These are phyloP conservation scores for Fissipunctia ypsillon DNA, from an alignment of 2,888 invertebrate species.

Conservation along the genomic window DNA sequence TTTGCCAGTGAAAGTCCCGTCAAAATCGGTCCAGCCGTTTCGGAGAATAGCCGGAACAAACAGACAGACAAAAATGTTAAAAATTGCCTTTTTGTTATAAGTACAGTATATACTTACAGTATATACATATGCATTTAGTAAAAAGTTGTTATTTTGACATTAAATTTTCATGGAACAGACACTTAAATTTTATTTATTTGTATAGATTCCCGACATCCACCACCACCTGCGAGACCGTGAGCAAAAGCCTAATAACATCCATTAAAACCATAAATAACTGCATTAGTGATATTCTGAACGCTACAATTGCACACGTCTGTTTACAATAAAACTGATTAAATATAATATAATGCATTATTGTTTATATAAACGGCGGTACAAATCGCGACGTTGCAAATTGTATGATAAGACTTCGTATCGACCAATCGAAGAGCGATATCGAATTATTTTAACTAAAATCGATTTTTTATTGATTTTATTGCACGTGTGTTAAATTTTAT, in stretches of 20 bases:
- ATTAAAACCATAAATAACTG: conserved; percentile 44
- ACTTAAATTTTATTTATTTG: no score
- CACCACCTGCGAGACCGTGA: no score
- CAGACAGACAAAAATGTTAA: no score
- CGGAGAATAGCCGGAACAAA: no score
- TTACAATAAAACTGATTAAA: conserved; percentile 63
- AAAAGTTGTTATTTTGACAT: no score
- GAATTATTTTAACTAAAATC: conserved; percentile 65
- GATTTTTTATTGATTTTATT: conserved; percentile 66
- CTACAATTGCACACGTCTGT: conserved; percentile 52
- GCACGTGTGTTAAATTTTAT: conserved; percentile 62
- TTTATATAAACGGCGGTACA: conserved; percentile 58
- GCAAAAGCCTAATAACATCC: conserved; percentile 5
- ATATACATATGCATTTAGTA: no score
- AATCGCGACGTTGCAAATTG: conserved; percentile 62
- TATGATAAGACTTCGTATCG: conserved; percentile 59
- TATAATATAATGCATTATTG: conserved; percentile 64
- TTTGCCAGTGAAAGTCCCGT: no score
- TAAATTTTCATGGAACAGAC: no score
- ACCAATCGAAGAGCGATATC: conserved; percentile 48
- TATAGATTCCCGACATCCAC: neutral
- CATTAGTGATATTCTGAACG: conserved; percentile 50
- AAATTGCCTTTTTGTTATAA: no score
- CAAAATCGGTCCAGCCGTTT: no score
- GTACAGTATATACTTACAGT: no score